A percentile compares a stretch with the other conserved stretches of the same genome.
These are phyloP conservation scores for Trididemnum nubilum DNA, from an alignment of 23 tunicate genomes.

Conservation along the genomic window DNA sequence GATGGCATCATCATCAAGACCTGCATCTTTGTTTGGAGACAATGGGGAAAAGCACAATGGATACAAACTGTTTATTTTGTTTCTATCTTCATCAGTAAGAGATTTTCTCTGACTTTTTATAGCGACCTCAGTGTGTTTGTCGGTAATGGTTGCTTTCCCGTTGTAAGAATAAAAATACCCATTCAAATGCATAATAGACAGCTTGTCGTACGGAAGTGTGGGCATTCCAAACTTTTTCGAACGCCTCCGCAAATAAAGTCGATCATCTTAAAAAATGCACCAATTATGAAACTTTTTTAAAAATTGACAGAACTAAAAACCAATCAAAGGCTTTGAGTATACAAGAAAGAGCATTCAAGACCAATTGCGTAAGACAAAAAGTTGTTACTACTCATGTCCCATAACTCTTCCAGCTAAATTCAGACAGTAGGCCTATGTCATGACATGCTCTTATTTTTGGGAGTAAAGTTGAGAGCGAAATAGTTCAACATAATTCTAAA, in stretches of 20 bases:
- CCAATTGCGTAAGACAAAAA: no score
- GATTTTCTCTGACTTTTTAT: neutral
- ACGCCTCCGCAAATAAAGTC: neutral
- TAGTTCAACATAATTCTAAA: no score
- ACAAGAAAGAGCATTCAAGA: no score
- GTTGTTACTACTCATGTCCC: no score
- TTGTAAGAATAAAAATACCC: slow-evolving; percentile 21
- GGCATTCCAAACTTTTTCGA: neutral
- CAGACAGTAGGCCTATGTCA: no score
- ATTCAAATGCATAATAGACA: slow-evolving; percentile 18
- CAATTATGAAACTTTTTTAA: neutral
- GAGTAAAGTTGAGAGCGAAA: no score
- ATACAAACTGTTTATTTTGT: slow-evolving; percentile 13
- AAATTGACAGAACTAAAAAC: neutral
- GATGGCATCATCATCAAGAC: no score
- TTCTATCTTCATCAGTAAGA: neutral
- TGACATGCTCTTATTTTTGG: no score
- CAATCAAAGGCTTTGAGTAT: neutral
- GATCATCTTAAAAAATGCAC: neutral
- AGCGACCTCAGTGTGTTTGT: neutral
- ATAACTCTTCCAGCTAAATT: no score
- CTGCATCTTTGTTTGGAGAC: no score
- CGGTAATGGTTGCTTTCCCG: slow-evolving; percentile 1
- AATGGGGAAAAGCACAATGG: no score
- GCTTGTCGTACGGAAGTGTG: neutral